Conservation (phyloP, 1,140 invertebrate genomes). For the Megalopta genalis region DNA sequence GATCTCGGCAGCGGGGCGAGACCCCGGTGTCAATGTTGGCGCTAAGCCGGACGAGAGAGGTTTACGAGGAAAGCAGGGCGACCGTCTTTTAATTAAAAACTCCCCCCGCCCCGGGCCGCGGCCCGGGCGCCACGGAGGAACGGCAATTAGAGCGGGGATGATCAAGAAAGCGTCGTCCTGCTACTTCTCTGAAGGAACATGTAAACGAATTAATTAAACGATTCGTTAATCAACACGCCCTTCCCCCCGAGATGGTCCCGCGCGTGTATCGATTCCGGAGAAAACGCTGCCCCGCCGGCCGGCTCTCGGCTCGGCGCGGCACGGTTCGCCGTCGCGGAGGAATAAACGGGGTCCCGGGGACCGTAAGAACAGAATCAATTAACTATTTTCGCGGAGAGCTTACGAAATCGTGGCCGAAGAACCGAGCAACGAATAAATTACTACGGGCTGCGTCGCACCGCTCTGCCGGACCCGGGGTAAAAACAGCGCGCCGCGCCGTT, state of each 20-base stretch:
- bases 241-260: background rate
- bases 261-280: constrained; percentile 8
- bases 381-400: background rate
- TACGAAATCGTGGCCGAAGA: constrained; percentile 17
- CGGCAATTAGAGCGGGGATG: constrained; percentile 64
- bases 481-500: background rate
- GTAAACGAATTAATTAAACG: constrained; percentile 65
- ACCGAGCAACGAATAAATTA: constrained; percentile 32
- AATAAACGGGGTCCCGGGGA: background rate
- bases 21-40: background rate
- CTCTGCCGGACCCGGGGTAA: background rate
- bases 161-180: constrained; percentile 61
- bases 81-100: constrained; percentile 68
- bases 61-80: constrained; percentile 17
- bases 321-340: background rate
- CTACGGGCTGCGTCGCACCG: background rate
- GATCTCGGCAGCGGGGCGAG: background rate
- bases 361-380: constrained; percentile 25
- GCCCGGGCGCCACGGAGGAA: background rate
- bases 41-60: background rate
- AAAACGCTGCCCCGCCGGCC: background rate
- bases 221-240: constrained; percentile 62
- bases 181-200: constrained; percentile 52
- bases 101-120: constrained; percentile 24
- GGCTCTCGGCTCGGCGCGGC: too few species aligned